Evolutionary conservation across 2,888 invertebrate species (phyloP).

Genomic region (Drosophila mettleri): DNA sequence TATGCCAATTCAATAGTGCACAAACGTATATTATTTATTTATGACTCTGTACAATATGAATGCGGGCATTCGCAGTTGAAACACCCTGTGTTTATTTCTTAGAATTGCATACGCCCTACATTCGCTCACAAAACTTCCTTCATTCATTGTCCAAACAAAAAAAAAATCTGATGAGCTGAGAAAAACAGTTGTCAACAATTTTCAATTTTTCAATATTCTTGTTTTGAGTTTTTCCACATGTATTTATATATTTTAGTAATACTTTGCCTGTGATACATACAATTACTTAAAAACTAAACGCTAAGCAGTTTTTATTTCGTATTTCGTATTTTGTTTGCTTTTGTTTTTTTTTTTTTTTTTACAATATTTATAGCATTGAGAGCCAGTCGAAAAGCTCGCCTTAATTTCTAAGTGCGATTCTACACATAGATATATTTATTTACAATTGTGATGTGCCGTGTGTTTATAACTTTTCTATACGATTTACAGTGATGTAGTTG

Average conservation of each 20-base stretch:
- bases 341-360: constrained; percentile 30
- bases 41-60: constrained; percentile 39
- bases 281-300: constrained; percentile 53
- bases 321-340: not conserved
- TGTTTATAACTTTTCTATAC: constrained; percentile 16
- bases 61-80: constrained; percentile 8
- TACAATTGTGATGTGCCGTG: constrained; percentile 65
- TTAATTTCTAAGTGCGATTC: constrained; percentile 38
- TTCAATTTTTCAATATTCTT: constrained; percentile 20
- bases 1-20: constrained; percentile 49
- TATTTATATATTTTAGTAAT: constrained; percentile 71
- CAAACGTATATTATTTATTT: constrained; percentile 3
- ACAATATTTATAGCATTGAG: constrained; percentile 56
- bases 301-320: constrained; percentile 44
- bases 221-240: constrained; percentile 43
- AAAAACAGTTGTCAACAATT: constrained; percentile 36
- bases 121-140: not conserved
- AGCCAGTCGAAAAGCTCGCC: constrained; percentile 15
- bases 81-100: constrained; percentile 11
- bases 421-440: constrained; percentile 49
- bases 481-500: constrained; percentile 64
- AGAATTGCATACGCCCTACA: constrained; percentile 12
- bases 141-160: constrained; percentile 2
- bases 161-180: constrained; percentile 1
- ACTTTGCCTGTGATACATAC: constrained; percentile 64